A percentile compares a stretch with the other conserved stretches of the same genome.
Conservation (phyloP, 1,140 invertebrate genomes). For the Watersipora subatra region DNA sequence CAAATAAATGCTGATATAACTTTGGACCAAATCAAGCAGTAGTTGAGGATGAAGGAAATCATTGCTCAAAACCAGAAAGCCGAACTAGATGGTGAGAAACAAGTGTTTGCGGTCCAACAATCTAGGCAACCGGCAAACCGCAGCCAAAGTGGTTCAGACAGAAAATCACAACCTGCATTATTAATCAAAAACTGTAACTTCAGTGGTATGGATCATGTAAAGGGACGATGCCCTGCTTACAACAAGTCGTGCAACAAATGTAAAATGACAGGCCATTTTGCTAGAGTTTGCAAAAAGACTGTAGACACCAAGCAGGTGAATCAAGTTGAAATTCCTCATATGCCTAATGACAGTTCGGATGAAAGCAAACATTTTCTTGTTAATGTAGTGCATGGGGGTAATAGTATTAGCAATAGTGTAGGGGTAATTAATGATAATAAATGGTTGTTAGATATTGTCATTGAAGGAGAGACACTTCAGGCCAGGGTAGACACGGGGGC, state of each 20-base stretch:
- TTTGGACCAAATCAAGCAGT: too few relatives aligned
- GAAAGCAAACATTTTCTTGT: not conserved
- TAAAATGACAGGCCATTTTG: not conserved
- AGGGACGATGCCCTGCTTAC: not conserved
- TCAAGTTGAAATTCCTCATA: not conserved
- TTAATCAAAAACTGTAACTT: not conserved
- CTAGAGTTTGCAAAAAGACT: not conserved
- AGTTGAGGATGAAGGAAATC: too few relatives aligned
- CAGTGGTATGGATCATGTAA: not conserved
- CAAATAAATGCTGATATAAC: too few relatives aligned
- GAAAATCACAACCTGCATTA: too few relatives aligned
- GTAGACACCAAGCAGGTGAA: not conserved
- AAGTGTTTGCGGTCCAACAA: too few relatives aligned
- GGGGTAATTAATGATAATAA: too few relatives aligned
- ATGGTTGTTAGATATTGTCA: not conserved
- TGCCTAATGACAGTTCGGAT: not conserved
- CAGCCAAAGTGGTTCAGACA: too few relatives aligned
- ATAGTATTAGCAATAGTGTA: not conserved
- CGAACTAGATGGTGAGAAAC: too few relatives aligned
- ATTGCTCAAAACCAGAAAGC: too few relatives aligned
- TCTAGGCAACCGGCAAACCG: too few relatives aligned
- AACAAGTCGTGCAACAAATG: not conserved
- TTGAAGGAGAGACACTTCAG: not conserved
- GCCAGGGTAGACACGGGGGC: not conserved
- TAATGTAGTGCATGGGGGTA: not conserved